phyloP scores from a whole-genome alignment of 2,888 invertebrate species.

The Plemyria rubiginata region DNA sequence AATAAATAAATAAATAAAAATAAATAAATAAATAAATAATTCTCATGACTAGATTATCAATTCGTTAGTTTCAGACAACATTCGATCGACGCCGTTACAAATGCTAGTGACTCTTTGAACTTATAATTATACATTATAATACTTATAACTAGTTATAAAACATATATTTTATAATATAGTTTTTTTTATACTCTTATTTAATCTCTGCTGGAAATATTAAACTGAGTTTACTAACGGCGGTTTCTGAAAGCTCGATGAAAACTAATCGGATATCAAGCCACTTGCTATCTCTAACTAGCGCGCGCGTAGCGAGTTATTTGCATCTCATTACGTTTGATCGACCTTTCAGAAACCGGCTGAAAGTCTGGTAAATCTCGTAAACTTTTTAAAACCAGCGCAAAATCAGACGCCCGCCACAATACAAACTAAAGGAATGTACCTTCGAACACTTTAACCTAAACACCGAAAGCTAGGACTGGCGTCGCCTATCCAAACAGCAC shows the following conservation, averaged over 20 bases:
- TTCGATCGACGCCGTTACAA: constrained; percentile 53
- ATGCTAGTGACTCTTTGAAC: background rate
- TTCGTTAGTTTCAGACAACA: constrained; percentile 54
- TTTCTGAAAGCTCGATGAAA: too few species aligned
- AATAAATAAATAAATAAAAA: too few species aligned
- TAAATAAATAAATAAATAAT: constrained; percentile 15
- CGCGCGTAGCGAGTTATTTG: too few species aligned
- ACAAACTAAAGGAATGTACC: constrained; percentile 30
- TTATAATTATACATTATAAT: background rate
- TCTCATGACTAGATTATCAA: constrained; percentile 61
- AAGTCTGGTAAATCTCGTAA: background rate
- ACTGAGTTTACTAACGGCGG: too few species aligned
- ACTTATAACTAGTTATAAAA: too few species aligned
- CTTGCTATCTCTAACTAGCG: too few species aligned
- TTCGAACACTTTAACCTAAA: constrained; percentile 21
- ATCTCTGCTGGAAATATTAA: background rate
- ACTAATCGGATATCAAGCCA: too few species aligned
- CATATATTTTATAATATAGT: too few species aligned
- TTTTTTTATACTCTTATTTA: too few species aligned
- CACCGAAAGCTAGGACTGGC: constrained; percentile 66
- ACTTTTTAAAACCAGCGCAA: background rate
- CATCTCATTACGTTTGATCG: too few species aligned
- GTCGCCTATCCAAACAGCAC: constrained; percentile 77
- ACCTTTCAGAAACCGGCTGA: too few species aligned
- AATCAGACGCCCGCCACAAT: constrained; percentile 7